Conservation (phyloP, 2,888 invertebrate species). For the Drosophila multiciliata region DNA sequence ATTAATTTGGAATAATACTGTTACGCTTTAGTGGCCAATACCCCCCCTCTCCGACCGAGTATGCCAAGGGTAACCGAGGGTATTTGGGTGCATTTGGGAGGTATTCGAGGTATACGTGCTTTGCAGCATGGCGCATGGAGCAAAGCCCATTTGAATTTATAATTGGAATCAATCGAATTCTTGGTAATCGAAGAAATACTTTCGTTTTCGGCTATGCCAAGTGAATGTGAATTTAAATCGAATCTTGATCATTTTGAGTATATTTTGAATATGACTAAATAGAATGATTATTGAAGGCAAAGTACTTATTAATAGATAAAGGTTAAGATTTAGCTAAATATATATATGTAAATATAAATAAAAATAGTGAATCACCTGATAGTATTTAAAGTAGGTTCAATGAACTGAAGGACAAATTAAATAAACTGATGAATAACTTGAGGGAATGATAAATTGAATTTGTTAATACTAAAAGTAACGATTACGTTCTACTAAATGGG, state of each 20-base stretch:
- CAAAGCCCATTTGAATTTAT: slow-evolving; percentile 41
- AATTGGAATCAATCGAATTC: slow-evolving; percentile 22
- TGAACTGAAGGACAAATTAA: not conserved
- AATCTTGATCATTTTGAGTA: not conserved
- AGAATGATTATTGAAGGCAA: not conserved
- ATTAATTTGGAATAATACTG: slow-evolving; percentile 50
- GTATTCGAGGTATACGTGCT: slow-evolving; percentile 44
- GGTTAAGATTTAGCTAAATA: not conserved
- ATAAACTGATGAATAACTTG: not conserved
- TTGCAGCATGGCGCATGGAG: slow-evolving; percentile 48
- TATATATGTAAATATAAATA: too few species aligned
- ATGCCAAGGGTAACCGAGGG: slow-evolving; percentile 42
- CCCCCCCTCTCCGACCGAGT: not conserved
- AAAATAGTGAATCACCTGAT: not conserved
- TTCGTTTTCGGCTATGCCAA: slow-evolving; percentile 43
- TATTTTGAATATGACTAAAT: not conserved
- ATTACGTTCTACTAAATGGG: not conserved
- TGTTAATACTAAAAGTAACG: not conserved
- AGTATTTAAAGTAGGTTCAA: not conserved
- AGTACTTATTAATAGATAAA: not conserved
- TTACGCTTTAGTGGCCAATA: slow-evolving; percentile 59
- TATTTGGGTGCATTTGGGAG: not conserved
- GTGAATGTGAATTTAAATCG: not conserved
- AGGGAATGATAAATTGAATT: not conserved
- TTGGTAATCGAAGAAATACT: slow-evolving; percentile 34